Evolutionary conservation across 2,888 invertebrate species (phyloP), one percentile per base, ranked within the genome.

Genomic region (Orchesellides sinensis): DNA sequence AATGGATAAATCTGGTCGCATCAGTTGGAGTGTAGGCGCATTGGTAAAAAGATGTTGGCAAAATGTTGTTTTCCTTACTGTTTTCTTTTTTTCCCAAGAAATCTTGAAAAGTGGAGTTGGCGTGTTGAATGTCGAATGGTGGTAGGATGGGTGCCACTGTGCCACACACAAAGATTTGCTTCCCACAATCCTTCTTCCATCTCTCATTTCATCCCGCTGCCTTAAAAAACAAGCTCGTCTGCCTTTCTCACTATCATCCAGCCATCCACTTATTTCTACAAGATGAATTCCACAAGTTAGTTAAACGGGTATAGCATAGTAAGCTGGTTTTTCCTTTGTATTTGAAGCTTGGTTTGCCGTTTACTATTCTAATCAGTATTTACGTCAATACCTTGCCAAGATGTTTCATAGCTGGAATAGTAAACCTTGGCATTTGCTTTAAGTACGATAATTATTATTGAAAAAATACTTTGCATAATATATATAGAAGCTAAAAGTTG

Each of bases 121-220:
- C 79, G 79, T 80, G 79, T 72, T 80, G 70, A 80, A 80, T 80
- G 72, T 35, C 72, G 70, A 80, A 73, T 70, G 65, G 73, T 73
- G 73, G 80, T 82, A 54, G 82, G 82, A 74, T 82, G 82, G 82
- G 82, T 82, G 82, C 81, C 72, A 80, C 72, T 80, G 80, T 80
- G 80, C 80, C 82, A 82, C 82, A 82, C 82, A 82, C 74, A 75
- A 63, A 74, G 82, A 69, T 82, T 82, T 75, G 74, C 82, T 82
- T 82, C 82, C 82, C 82, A 82, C 82, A 75, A 82, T 75, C 74
- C n/a, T 29, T 17, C 59, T 66, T 56, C 66, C 73, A 81, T 81
- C 80, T 81, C 80, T 61, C 72, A 73, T 82, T 82, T 74, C 73
- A 74, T 40, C 69, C 49, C 45, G 81, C 40, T 81, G 63, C 65